Base-by-base conservation (phyloP, 2,888 invertebrate species). In the Morpho helenor region DNA sequence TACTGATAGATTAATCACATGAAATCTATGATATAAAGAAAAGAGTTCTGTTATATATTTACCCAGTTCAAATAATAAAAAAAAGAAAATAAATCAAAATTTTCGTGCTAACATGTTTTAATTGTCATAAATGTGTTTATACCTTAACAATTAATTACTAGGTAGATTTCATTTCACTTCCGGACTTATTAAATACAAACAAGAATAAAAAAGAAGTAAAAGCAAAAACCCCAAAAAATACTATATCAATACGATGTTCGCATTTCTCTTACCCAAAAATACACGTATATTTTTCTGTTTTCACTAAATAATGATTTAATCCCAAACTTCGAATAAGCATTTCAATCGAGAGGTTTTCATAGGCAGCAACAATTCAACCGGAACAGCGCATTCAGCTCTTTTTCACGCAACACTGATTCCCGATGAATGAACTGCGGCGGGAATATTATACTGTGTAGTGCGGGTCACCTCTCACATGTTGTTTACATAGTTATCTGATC, bases 321-420 rank as follows among this genome's bases (percentile, higher is more conserved):
- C 42, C 48, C 42, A 54, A 54, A 54, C 41, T 54, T 54, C 48
- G 54, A 78, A 83, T 79, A 84, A 83, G 85, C 82, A 84, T 84
- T 86, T 83, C 63, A 82, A 84, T 85, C 77, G 80, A 43, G 54
- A 53, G 48, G 42, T 77, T 82, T 82, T 74, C 82, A 82, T 82
- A 80, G 74, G 82, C 73, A 70, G 67, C 71, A 48, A 22, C 54
- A 76, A 80, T 74, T 80, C 79, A 79, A 78, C 77, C 84, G 80
- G 68, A 70, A 64, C 70, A 72, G 74, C 69, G 77, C 82, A 84
- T 81, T 82, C 83, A 79, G 77, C 80, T 83, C 80, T 83, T 84
- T 85, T 82, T 80, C 74, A 77, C 81, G 79, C 74, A 71, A 71
- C 79, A 69, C 75, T 80, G 84, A 66, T 62, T 73, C 61, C 67